Percentiles rank a stretch among this genome's conserved stretches.
phyloP scores from a whole-genome alignment of 92 coral and sea anemone genomes.

The Porites lobata region DNA sequence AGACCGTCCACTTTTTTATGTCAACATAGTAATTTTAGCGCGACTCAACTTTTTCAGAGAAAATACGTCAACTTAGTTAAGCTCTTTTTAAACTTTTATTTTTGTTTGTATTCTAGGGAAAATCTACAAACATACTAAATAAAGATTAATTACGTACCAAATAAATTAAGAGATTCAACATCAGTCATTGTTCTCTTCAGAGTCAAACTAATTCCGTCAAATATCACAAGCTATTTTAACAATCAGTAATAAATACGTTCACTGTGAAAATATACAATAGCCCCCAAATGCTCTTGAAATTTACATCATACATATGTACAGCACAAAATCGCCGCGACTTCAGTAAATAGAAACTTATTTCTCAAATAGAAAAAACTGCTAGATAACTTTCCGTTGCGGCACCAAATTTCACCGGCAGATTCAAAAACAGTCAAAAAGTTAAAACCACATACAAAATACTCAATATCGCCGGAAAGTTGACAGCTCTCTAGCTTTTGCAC shows the following conservation, averaged over 20 bases:
- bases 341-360: no score
- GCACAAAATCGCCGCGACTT: no score
- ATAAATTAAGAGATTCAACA: not conserved
- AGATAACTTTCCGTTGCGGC: no score
- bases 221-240: not conserved
- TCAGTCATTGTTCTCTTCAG: not conserved
- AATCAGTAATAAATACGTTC: not conserved
- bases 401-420: no score
- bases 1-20: not conserved
- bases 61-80: not conserved
- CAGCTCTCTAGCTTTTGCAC: no score
- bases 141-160: conserved; percentile 6
- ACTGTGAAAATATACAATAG: not conserved
- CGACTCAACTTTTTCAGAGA: not conserved
- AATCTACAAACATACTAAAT: conserved; percentile 1
- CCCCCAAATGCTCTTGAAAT: no score
- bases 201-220: not conserved
- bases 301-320: no score
- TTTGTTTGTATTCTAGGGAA: not conserved
- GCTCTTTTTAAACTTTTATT: not conserved
- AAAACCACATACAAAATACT: no score
- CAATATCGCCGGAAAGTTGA: no score
- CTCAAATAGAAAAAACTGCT: no score
- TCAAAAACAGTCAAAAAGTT: no score
- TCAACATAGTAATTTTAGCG: not conserved